phyloP scores from a whole-genome alignment of 2,113 vertebrate genomes.

The Butorides virescens region DNA sequence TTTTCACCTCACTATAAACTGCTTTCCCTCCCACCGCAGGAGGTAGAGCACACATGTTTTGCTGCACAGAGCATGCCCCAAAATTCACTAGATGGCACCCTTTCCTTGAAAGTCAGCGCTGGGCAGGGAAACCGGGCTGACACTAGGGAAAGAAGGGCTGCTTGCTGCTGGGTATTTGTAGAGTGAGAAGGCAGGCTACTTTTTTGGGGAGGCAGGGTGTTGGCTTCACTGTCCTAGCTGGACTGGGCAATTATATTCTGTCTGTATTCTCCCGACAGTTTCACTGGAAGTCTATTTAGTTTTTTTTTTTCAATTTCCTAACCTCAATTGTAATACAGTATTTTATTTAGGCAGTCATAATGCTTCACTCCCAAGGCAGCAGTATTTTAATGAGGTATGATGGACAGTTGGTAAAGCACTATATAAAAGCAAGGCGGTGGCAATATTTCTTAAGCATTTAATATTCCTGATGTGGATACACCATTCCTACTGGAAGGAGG shows the following conservation, averaged over 20 bases:
- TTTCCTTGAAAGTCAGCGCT: not conserved
- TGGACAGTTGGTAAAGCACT: not conserved
- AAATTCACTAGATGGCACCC: constrained; percentile 36
- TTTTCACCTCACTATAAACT: not conserved
- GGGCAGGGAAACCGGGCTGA: accelerated
- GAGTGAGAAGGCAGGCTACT: not conserved
- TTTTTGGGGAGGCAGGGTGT: not conserved
- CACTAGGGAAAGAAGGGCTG: not conserved
- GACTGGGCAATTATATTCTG: not conserved
- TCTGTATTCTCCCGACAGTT: not conserved
- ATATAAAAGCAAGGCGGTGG: not conserved
- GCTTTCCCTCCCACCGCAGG: not conserved
- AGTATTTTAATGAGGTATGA: not conserved
- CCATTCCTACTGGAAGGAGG: not conserved
- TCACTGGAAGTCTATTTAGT: not conserved
- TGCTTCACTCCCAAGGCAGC: not conserved
- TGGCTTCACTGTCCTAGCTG: not conserved
- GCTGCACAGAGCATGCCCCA: not conserved
- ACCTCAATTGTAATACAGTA: not conserved
- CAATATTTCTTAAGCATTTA: not conserved
- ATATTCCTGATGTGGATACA: not conserved
- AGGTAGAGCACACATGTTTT: accelerated
- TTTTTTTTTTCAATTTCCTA: not conserved
- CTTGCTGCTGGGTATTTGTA: not conserved
- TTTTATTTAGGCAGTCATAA: not conserved